A percentile compares a stretch with the other conserved stretches of the same genome.
These are phyloP conservation scores for Picus viridis DNA, from an alignment of 2,797 vertebrate species.

Conservation along the genomic window DNA sequence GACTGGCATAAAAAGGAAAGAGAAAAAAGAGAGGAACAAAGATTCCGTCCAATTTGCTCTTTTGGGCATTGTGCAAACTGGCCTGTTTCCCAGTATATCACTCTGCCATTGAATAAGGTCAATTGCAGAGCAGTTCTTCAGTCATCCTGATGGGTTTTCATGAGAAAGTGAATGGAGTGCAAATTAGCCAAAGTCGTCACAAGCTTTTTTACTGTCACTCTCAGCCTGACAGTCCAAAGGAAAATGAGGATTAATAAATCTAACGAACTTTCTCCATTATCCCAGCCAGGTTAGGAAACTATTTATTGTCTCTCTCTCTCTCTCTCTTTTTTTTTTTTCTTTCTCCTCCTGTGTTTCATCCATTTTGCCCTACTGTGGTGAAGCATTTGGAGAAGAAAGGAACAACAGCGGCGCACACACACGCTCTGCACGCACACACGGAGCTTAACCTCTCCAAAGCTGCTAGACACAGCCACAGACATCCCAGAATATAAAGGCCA, in stretches of 20 bases:
- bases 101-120: conserved; percentile 83
- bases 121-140: conserved; percentile 80
- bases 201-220: conserved; percentile 83
- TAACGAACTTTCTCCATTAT: conserved; percentile 74
- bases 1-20: conserved; percentile 76
- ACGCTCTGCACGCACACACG: conserved; percentile 34
- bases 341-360: conserved; percentile 33
- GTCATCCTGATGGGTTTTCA: conserved; percentile 82
- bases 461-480: neutral
- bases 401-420: conserved; percentile 26
- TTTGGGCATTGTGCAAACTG: conserved; percentile 83
- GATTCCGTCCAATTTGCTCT: conserved; percentile 85
- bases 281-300: conserved; percentile 75
- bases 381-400: conserved; percentile 57
- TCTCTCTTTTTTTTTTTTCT: no score
- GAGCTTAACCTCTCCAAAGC: neutral
- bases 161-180: conserved; percentile 82
- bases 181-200: conserved; percentile 84
- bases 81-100: conserved; percentile 84
- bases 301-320: conserved; percentile 73
- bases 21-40: conserved; percentile 78
- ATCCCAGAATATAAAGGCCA: neutral
- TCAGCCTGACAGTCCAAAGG: conserved; percentile 78
- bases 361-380: conserved; percentile 61
- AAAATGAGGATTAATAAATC: conserved; percentile 78